phyloP scores from a whole-genome alignment of 1,140 invertebrate genomes.

The Hyphantria cunea region DNA sequence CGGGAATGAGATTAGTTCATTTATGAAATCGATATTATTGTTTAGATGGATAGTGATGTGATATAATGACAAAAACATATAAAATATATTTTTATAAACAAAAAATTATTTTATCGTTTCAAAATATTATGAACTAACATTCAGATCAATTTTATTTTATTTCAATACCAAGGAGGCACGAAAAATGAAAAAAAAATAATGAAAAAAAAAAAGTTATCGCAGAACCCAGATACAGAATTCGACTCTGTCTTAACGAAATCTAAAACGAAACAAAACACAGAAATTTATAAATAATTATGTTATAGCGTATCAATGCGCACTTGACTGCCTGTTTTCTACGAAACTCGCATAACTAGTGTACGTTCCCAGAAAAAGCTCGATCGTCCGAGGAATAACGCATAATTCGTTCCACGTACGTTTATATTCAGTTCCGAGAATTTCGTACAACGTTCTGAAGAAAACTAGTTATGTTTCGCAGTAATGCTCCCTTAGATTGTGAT shows the following conservation, averaged over 20 bases:
- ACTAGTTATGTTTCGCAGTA: conserved; percentile 38
- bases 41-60: no score
- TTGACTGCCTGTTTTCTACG: conserved; percentile 32
- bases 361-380: conserved; percentile 20
- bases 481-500: conserved; percentile 10
- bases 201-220: background rate
- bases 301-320: conserved; percentile 15
- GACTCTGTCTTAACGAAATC: conserved; percentile 21
- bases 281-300: conserved; percentile 31
- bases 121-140: no score
- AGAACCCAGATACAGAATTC: background rate
- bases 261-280: conserved; percentile 26
- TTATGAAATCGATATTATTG: no score
- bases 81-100: no score
- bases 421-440: conserved; percentile 30
- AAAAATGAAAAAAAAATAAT: no score
- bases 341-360: conserved; percentile 22
- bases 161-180: no score
- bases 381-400: conserved; percentile 10
- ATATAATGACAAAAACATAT: no score
- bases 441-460: conserved; percentile 31
- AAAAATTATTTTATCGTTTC: no score
- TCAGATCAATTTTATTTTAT: no score
- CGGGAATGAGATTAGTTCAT: no score
- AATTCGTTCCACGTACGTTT: conserved; percentile 25